A percentile compares a stretch with the other conserved stretches of the same genome.
Evolutionary conservation across 2,888 invertebrate genomes (phyloP).

Genomic region (Noctua comes): DNA sequence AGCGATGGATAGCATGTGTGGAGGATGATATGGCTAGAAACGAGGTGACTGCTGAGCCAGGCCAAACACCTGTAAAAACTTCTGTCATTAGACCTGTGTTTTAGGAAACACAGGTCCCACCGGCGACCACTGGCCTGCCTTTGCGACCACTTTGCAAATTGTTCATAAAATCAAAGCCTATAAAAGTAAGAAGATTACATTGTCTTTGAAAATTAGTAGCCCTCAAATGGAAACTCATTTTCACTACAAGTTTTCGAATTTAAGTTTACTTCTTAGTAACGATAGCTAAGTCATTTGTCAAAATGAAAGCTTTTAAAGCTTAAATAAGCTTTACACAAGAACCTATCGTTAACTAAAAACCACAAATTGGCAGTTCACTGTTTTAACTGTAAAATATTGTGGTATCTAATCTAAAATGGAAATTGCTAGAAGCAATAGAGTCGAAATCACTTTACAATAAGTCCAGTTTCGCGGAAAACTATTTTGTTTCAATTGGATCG

Average conservation of each 20-base stretch:
- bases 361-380: conserved; percentile 39
- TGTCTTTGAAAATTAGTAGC: not conserved
- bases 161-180: no score
- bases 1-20: no score
- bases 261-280: not conserved
- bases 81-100: not conserved
- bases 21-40: no score
- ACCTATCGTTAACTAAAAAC: conserved; percentile 27
- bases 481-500: not conserved
- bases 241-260: not conserved
- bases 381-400: conserved; percentile 48
- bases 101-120: no score
- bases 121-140: no score
- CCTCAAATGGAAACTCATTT: not conserved
- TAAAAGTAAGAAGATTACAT: not conserved
- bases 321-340: conserved; percentile 30
- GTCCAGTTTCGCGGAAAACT: not conserved
- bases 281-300: conserved; percentile 16
- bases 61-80: not conserved
- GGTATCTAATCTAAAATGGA: conserved; percentile 50
- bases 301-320: conserved; percentile 14
- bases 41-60: no score
- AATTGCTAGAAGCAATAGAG: conserved; percentile 44
- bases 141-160: not conserved
- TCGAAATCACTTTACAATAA: not conserved